Evolutionary conservation across 2,888 invertebrate species (phyloP).

Genomic region (Leptothorax acervorum): DNA sequence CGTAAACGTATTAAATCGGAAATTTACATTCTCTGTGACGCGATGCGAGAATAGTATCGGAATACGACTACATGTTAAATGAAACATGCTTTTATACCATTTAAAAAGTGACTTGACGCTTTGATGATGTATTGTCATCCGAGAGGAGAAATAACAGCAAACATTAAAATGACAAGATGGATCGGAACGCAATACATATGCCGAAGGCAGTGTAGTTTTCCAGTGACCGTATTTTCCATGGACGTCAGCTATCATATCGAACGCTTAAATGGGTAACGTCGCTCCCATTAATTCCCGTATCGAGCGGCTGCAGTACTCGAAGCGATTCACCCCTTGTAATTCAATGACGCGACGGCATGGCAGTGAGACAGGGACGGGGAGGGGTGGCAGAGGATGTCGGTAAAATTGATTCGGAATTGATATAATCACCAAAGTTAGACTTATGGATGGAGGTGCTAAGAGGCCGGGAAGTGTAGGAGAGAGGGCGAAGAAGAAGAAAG

Average conservation of each 20-base stretch:
- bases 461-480: neutral
- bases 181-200: neutral
- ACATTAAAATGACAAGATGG: constrained; percentile 45
- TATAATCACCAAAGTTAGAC: constrained; percentile 75
- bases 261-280: constrained; percentile 74
- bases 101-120: constrained; percentile 17
- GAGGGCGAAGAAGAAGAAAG: neutral
- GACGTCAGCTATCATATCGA: constrained; percentile 72
- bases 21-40: constrained; percentile 4
- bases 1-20: neutral
- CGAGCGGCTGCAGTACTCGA: constrained; percentile 73
- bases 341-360: constrained; percentile 72
- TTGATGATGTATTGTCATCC: constrained; percentile 6
- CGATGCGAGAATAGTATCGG: neutral
- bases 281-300: constrained; percentile 76
- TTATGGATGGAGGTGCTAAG: constrained; percentile 43
- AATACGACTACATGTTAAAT: constrained; percentile 1
- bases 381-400: constrained; percentile 68
- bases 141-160: constrained; percentile 36
- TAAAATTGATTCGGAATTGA: constrained; percentile 78
- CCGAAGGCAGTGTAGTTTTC: constrained; percentile 33
- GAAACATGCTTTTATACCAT: constrained; percentile 2
- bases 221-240: constrained; percentile 62
- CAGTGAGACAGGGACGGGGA: constrained; percentile 49
- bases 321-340: constrained; percentile 76